Evolutionary conservation across 2,113 vertebrate genomes (phyloP), one percentile per base, ranked within the genome.

Genomic region (Petroica traversi): DNA sequence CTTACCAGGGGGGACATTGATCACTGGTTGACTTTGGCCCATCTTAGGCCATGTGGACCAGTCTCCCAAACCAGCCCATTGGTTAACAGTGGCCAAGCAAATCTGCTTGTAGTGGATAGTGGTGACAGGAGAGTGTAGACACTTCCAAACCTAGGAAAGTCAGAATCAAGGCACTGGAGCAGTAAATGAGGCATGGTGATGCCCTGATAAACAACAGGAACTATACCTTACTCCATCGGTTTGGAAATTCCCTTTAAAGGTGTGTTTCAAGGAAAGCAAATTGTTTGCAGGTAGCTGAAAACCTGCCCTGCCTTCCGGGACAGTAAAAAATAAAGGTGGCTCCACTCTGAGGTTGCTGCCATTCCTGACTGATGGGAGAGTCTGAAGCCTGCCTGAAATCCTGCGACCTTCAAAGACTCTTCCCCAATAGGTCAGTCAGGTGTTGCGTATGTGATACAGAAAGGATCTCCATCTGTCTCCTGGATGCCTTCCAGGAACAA

Each of bases 1-100:
- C 19, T 25, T 72, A 9, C 22, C 6, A 33, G 33, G 48, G 48
- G 11, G 5, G 19, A 49, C 4, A 7, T 0, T 72, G 62, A 25
- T 75, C 52, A 41, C 48, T 77, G 28, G 18, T 28, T 12, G 20
- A 38, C 18, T 59, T 59, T 45, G 45, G 72, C 33, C 33, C 9
- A 19, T 76, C 57, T 46, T 34, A 74, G 78, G 34, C 58, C 31
- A 4, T 15, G 17, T 85, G 36, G 38, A 33, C 62, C 33, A 29
- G 19, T n/a, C 66, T 51, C 31, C 62, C 36, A 64, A 31, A 52
- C 7, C 38, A 38, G 23, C 19, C 80, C 1, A 2, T 43, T 51
- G 38, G 19, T 63, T 73, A 73, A 29, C 0, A 0, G 25, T 58
- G 63, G 41, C 34, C 0, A 0, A 54, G 43, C 14, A 59, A 17